Evolutionary conservation across 2,797 vertebrate genomes (phyloP), one percentile per base, ranked within the genome.

Genomic region (Arnoldichthys spilopterus): DNA sequence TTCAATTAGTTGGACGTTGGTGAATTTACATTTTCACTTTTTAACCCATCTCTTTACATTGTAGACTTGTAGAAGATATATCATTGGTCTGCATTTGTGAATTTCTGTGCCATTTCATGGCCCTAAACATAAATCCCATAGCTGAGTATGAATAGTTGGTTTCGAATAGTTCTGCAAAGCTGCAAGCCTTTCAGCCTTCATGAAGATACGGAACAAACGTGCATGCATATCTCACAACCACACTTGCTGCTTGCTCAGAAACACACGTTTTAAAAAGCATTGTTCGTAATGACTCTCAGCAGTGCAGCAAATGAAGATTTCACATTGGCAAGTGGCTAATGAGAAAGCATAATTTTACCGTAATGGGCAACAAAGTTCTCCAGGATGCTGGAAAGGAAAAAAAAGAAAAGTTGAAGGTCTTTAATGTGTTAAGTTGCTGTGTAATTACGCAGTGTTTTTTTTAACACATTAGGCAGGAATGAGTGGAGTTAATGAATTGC

Each of bases 401-500:
- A 70, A 32, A 70, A 22, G 89, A 91, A 89, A 87, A 84, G 78
- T 85, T 89, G 87, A 85, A 83, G 86, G 74, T 79, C 86, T 90
- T 89, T 90, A 90, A 91, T 90, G 88, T 87, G 83, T 90, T 84
- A 90, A 93, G 86, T 92, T 90, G 79, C 47, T 82, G 84, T 83
- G 83, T 92, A 91, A 89, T 91, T 88, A 90, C 89, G 86, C 86
- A 84, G 82, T 90, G 85, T 47, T 87, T 78, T 89, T 47, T 90
- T 88, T 86, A 86, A 83, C 87, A 86, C 90, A 80, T 87, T 92
- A 87, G 90, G 89, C 87, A 88, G 87, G 90, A 93, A 88, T 82
- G 86, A 90, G 87, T 89, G 86, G 79, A 88, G 89, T 89, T 94
- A 94, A 95, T 93, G 92, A 94, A 94, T 91, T 92, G 91, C 92